Base-by-base conservation (phyloP, 1,140 invertebrate genomes). In the honey bee (Apis mellifera) region DNA sequence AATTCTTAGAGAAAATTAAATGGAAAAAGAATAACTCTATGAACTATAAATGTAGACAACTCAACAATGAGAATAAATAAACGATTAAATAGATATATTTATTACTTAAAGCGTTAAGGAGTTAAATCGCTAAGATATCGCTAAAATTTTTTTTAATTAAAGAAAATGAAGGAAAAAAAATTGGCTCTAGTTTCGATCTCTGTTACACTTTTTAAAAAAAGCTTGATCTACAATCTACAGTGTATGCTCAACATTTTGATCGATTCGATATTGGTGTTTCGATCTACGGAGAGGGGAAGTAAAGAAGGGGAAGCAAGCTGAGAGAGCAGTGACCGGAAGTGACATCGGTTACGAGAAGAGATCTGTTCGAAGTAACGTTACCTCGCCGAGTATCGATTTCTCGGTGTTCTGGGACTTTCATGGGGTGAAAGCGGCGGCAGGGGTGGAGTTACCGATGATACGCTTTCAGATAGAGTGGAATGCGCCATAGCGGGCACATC, bases 371-470 rank as follows among this genome's bases (percentile, higher is more conserved):
- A 82, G 82, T 80, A 48, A 52, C 48, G 72, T 84, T 89, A 90
- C 89, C 89, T 90, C 73, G 89, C 81, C 76, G 88, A 88, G 86
- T 93, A 94, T 92, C 92, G 91, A 89, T 93, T 94, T 89, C 92
- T 91, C 13, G 92, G 82, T 73, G 90, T 92, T 86, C 90, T 90
- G 54, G 95, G 94, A 86, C 95, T 95, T 26, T 91, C 94, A 72
- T 95, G 95, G 8, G 96, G 96, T 9, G 96, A 97, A 8, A 97
- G 91, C 12, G 97, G 97, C 13, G 97, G 97, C 62, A 97, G 93
- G 8, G 97, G 97, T 3, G 96, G 97, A 1, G 97, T 97, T 83
- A 97, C 95, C 9, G 96, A 97, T 4, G 95, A 96, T 82, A 95
- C 95, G 92, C 95, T 97, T 93, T 94, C 96, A 89, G 95, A 96